phyloP scores from a whole-genome alignment of 2,888 invertebrate genomes.

The Drosophila setosimentum region DNA sequence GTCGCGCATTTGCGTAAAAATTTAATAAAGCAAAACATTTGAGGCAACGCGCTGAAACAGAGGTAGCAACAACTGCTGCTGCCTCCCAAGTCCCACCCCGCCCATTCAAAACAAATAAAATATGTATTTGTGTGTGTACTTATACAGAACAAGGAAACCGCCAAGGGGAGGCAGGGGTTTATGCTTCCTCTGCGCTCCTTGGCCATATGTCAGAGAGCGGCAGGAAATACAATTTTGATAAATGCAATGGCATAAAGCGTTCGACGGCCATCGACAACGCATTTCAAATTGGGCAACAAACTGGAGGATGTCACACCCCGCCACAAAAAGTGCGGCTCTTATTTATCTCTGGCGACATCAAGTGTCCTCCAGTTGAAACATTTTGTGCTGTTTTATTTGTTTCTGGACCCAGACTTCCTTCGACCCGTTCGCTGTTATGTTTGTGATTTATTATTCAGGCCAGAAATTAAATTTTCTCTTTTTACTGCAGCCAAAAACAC shows the following conservation, averaged over 20 bases:
- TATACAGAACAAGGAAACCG: conserved; percentile 1
- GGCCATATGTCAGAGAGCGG: conserved; percentile 24
- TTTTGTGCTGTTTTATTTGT: conserved; percentile 67
- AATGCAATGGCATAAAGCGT: conserved; percentile 57
- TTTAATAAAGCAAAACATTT: conserved; percentile 75
- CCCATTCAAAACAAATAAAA: conserved; percentile 36
- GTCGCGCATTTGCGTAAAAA: conserved; percentile 74
- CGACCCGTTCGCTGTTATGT: conserved; percentile 51
- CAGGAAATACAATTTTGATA: conserved; percentile 75
- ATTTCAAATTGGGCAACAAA: conserved; percentile 67
- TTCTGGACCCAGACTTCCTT: conserved; percentile 14
- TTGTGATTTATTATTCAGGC: conserved; percentile 82
- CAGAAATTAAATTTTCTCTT: conserved; percentile 82
- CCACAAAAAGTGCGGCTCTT: conserved; percentile 6
- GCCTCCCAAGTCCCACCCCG: neutral
- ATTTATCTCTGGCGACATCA: conserved; percentile 75
- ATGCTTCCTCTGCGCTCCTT: conserved; percentile 30
- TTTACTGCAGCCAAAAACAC: conserved; percentile 17
- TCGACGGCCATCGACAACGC: conserved; percentile 69
- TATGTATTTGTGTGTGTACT: conserved; percentile 28
- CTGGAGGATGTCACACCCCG: neutral
- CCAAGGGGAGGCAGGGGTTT: neutral
- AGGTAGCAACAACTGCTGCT: conserved; percentile 4
- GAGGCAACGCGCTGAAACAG: conserved; percentile 42
- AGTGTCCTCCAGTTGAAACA: conserved; percentile 54